phyloP scores from a whole-genome alignment of 2,888 invertebrate species.

The Drosophila mayaguana region DNA sequence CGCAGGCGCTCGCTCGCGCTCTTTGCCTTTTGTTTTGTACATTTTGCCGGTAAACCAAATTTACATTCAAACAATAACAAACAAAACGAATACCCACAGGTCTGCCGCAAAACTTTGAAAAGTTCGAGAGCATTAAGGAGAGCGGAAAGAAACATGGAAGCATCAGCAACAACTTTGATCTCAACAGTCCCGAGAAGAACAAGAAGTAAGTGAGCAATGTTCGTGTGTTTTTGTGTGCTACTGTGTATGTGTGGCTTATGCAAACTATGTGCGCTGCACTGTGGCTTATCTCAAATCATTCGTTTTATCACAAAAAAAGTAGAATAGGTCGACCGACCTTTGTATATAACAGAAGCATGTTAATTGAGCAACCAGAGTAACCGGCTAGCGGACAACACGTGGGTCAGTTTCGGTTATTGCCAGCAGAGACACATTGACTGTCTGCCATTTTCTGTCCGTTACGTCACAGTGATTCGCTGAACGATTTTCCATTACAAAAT shows the following conservation, averaged over 20 bases:
- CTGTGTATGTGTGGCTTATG: conserved; percentile 43
- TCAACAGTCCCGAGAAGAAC: conserved; percentile 88
- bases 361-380: conserved; percentile 53
- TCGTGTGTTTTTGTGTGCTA: neutral
- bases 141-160: conserved; percentile 87
- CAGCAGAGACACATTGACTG: conserved; percentile 51
- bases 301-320: conserved; percentile 41
- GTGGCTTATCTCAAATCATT: conserved; percentile 54
- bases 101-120: conserved; percentile 92
- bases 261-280: conserved; percentile 46
- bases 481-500: conserved; percentile 53
- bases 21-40: conserved; percentile 34
- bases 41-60: conserved; percentile 64
- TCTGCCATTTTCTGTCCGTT: conserved; percentile 39
- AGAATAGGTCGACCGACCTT: conserved; percentile 45
- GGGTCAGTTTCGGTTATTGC: conserved; percentile 68
- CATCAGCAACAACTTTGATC: conserved; percentile 86
- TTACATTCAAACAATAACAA: conserved; percentile 62
- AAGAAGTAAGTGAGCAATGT: conserved; percentile 86
- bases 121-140: conserved; percentile 91
- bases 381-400: conserved; percentile 55
- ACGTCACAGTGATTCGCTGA: conserved; percentile 48
- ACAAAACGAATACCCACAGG: conserved; percentile 85
- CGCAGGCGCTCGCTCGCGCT: conserved; percentile 10
- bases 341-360: conserved; percentile 60